Base-by-base conservation (phyloP, 2,113 vertebrate genomes). In the Cavia aperea region DNA sequence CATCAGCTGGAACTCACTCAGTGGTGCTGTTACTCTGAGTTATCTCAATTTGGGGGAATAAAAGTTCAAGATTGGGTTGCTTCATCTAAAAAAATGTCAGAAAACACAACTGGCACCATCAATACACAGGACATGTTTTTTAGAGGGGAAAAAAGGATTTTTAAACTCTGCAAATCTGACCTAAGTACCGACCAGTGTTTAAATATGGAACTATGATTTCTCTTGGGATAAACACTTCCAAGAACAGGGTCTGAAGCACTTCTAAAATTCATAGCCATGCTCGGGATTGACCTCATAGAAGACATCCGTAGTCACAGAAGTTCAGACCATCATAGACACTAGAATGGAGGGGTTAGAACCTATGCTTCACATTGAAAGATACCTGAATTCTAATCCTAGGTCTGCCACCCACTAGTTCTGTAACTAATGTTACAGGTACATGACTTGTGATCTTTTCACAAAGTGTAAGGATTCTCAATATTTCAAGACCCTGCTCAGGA, bases 301-400 rank as follows among this genome's bases (percentile, higher is more conserved):
- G 16, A 88, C 0, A 0, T 60, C 56, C 51, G 60, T 24, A 89
- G 7, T 46, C 79, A 73, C 43, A 83, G 77, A 18, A 86, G 19
- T 51, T 51, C 65, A 78, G 31, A 68, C 4, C 31, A 16, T 68
- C 65, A 33, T 2, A 77, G 49, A 65, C n/a, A 58, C 79, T 39
- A 54, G 24, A 72, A 70, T 18, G 0, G 21, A 73, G 5, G 15
- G 7, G 26, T 75, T 46, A 73, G 33, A 90, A 26, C 24, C 78
- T 33, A 49, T 33, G 13, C 51, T 81, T 94, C 86, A 51, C 89
- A 39, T 62, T 63, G 65, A 39, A 54, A 93, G 31, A 81, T 36
- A 70, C 51, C 73, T 93, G 31, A n/a, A 82, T 86, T 90, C 78
- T 94, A 82, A 93, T 63, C 54, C 62, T 31, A 26, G 8, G 49